Evolutionary conservation across 1,140 invertebrate genomes (phyloP).

Genomic region (Papilio machaon): DNA sequence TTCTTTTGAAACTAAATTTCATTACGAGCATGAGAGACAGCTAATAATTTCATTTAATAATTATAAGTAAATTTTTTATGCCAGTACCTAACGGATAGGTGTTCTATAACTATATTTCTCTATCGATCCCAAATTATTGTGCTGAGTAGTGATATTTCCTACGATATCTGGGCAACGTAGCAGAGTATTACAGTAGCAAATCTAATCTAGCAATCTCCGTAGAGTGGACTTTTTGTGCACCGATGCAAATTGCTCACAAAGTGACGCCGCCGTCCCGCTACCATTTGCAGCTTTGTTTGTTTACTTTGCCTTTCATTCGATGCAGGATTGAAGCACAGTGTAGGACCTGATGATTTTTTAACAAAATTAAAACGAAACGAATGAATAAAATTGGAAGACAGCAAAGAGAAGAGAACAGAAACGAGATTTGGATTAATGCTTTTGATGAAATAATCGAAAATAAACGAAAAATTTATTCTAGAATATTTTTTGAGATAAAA

Average conservation of each 20-base stretch:
- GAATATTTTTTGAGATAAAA: too few species aligned
- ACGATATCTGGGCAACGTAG: not conserved
- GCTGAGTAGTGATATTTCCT: not conserved
- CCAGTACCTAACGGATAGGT: not conserved
- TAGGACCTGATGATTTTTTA: slow-evolving; percentile 20
- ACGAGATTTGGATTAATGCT: too few species aligned
- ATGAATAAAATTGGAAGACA: not conserved
- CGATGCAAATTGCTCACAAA: slow-evolving; percentile 34
- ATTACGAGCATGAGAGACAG: not conserved
- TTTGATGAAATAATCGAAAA: too few species aligned
- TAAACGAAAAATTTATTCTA: too few species aligned
- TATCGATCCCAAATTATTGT: not conserved
- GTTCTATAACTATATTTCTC: not conserved
- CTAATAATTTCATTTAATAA: not conserved
- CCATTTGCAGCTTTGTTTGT: slow-evolving; percentile 27
- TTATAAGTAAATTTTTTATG: not conserved
- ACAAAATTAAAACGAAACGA: slow-evolving; percentile 3
- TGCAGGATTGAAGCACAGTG: not conserved
- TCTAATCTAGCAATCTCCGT: slow-evolving; percentile 22
- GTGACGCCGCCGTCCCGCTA: slow-evolving; percentile 16
- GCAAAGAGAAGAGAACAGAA: too few species aligned
- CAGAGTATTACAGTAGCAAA: slow-evolving; percentile 16
- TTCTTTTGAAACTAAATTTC: not conserved
- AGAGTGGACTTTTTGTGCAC: slow-evolving; percentile 18
- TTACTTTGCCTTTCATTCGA: slow-evolving; percentile 16